A percentile compares a stretch with the other conserved stretches of the same genome.
phyloP scores from a whole-genome alignment of 2,797 vertebrate genomes.

The Ambastaia sidthimunki region DNA sequence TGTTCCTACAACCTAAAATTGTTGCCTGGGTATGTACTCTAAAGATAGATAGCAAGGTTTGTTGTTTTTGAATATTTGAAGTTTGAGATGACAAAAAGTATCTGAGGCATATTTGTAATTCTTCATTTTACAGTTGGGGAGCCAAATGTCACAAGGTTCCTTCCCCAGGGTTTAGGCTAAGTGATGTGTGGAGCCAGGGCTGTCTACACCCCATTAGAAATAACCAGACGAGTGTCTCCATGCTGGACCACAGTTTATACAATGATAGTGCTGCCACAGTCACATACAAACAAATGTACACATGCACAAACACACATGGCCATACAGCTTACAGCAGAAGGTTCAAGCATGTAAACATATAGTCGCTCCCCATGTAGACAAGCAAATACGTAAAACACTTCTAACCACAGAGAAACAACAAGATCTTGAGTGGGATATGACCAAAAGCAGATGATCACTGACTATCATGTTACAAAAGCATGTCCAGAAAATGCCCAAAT shows the following conservation, averaged over 20 bases:
- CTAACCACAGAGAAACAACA: constrained; percentile 49
- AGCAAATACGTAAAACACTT: constrained; percentile 46
- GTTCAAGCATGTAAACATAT: constrained; percentile 48
- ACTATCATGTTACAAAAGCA: not conserved
- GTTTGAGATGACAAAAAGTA: constrained; percentile 20
- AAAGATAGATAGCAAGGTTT: not conserved
- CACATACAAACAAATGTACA: constrained; percentile 49
- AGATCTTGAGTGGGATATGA: constrained; percentile 32
- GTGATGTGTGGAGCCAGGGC: constrained; percentile 48
- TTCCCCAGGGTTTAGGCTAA: constrained; percentile 42
- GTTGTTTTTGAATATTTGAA: constrained; percentile 8
- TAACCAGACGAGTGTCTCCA: constrained; percentile 53
- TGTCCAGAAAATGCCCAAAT: not conserved
- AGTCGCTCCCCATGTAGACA: constrained; percentile 49
- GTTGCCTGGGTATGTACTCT: not conserved
- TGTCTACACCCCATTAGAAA: constrained; percentile 56
- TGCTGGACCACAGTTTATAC: constrained; percentile 55
- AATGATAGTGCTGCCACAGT: constrained; percentile 46
- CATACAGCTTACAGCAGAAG: constrained; percentile 39
- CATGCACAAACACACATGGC: constrained; percentile 41
- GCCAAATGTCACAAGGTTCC: constrained; percentile 35
- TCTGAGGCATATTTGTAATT: constrained; percentile 12
- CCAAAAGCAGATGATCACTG: constrained; percentile 32
- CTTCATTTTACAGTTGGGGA: constrained; percentile 21
- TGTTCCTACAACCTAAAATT: too few relatives aligned